Conservation (phyloP, 2,113 vertebrate genomes). For the Collichthys lucidus region DNA sequence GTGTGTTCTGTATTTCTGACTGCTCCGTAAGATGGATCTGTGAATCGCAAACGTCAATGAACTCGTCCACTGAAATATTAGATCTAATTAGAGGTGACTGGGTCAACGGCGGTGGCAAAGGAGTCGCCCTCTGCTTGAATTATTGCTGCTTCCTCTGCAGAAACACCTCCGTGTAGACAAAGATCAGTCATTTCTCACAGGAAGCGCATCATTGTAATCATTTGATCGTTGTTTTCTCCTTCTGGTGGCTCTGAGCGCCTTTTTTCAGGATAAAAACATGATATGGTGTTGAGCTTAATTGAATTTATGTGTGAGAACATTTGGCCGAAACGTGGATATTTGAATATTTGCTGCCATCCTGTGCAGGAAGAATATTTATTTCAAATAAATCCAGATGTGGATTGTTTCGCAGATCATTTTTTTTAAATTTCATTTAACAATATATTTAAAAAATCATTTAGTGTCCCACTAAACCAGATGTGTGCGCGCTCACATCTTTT, state of each 20-base stretch:
- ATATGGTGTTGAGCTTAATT: neutral
- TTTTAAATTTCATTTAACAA: slow-evolving; percentile 31
- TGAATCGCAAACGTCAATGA: slow-evolving; percentile 78
- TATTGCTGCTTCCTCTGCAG: slow-evolving; percentile 68
- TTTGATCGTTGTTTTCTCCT: neutral
- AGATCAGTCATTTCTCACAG: slow-evolving; percentile 4
- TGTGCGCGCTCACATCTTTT: slow-evolving; percentile 56
- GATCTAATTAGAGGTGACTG: slow-evolving; percentile 82
- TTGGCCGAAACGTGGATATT: neutral
- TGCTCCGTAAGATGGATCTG: slow-evolving; percentile 68
- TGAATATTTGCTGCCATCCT: neutral
- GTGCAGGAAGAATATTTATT: neutral
- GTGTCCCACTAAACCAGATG: slow-evolving; percentile 63
- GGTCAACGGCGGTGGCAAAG: slow-evolving; percentile 78
- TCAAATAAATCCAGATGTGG: slow-evolving; percentile 5
- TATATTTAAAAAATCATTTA: slow-evolving; percentile 28
- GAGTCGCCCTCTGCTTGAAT: slow-evolving; percentile 80
- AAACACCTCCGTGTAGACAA: slow-evolving; percentile 21
- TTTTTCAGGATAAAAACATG: neutral
- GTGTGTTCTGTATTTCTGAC: slow-evolving; percentile 34
- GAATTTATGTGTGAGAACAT: neutral
- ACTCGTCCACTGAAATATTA: slow-evolving; percentile 82
- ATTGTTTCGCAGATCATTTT: neutral
- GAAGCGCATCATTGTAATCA: neutral
- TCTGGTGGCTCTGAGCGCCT: neutral